Conservation (phyloP, 2,113 vertebrate genomes). For the Propithecus coquereli region DNA sequence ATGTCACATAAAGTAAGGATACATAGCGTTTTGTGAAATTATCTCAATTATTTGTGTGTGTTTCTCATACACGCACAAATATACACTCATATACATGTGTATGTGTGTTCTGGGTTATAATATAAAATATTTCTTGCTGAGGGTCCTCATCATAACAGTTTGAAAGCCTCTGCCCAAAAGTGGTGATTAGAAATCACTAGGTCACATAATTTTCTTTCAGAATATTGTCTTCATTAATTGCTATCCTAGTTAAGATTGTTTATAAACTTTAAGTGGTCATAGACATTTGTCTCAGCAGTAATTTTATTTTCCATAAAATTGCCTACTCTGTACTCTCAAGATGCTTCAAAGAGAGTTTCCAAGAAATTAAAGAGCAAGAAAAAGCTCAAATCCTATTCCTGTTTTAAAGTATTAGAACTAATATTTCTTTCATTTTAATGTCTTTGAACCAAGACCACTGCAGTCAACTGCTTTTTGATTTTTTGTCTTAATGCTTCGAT, state of each 20-base stretch:
- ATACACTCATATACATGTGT: neutral
- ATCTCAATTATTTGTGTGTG: neutral
- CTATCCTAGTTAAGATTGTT: neutral
- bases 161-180: neutral
- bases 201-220: neutral
- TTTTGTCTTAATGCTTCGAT: neutral
- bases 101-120: neutral
- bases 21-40: neutral
- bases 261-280: neutral
- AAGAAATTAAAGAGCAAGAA: neutral
- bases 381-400: neutral
- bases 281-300: neutral
- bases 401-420: neutral
- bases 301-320: neutral
- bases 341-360: neutral
- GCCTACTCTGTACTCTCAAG: neutral
- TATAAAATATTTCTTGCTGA: neutral
- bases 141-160: neutral
- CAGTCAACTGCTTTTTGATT: neutral
- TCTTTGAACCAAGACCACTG: neutral
- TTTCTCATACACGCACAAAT: neutral
- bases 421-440: neutral
- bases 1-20: neutral
- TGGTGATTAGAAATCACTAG: neutral
- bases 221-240: neutral